A percentile compares a stretch with the other conserved stretches of the same genome.
Conservation (phyloP, 2,797 vertebrate genomes). For the Alcedo atthis region DNA sequence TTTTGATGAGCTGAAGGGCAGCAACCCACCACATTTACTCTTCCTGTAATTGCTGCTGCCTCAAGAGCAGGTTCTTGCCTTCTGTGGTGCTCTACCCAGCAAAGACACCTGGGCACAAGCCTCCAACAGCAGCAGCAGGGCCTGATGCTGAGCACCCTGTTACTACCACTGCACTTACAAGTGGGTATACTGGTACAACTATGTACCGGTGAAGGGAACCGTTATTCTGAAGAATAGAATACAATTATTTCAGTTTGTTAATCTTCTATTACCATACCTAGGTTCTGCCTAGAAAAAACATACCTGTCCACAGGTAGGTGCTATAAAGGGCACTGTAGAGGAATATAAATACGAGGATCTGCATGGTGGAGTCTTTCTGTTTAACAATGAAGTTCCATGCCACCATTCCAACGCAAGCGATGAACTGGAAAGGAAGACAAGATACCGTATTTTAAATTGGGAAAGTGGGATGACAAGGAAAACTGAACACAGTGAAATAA, state of each 20-base stretch:
- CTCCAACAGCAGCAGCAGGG: background rate
- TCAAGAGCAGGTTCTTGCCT: background rate
- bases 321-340: conserved; percentile 92
- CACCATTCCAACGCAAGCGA: conserved; percentile 92
- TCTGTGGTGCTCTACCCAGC: background rate
- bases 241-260: background rate
- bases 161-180: background rate
- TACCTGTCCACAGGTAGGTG: conserved; percentile 95
- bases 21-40: background rate
- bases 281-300: background rate
- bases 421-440: conserved; percentile 78
- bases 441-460: background rate
- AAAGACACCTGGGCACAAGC: background rate
- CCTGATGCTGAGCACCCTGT: background rate
- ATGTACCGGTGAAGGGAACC: background rate
- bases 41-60: background rate
- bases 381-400: conserved; percentile 89
- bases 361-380: conserved; percentile 81
- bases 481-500: background rate
- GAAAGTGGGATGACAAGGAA: background rate
- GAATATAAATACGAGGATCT: conserved; percentile 89
- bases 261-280: background rate
- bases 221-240: background rate
- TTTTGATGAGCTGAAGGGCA: background rate
- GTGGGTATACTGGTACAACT: background rate